Base-by-base conservation (phyloP, 2,888 invertebrate genomes). In the Drosophila macrothrix region DNA sequence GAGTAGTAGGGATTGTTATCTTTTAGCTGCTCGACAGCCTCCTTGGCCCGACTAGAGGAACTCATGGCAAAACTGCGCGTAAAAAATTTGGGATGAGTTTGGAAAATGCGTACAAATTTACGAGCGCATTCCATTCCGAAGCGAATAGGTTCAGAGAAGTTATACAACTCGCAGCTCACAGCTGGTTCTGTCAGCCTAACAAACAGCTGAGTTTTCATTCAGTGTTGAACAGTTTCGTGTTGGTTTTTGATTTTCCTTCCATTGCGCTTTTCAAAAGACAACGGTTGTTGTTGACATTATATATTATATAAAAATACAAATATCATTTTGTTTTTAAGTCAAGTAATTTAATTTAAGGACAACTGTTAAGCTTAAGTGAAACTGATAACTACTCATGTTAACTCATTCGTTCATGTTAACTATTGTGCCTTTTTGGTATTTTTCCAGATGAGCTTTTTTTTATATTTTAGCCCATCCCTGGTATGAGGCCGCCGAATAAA, bases 1-100 rank as follows among this genome's bases (percentile, higher is more conserved):
- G 96, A 96, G 88, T 94, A 97, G 91, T 96, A 97, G 0, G 97
- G 97, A 93, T 97, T 98, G 6, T 91, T 93, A 52, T 94, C 93
- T 55, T 93, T 93, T 9, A 95, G 82, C 22, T 94, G 93, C 22
- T 95, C 94, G 5, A 95, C 75, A 1, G 92, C 94, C 85, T 95
- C 94, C 80, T 94, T 93, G 22, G 94, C 91, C 33, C 92, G 92
- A 19, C 83, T 75, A 28, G 91, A 86, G 1, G 93, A 92, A 2
- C 94, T 93, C 94, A 94, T 94, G 58, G 86, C 83, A 39, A 93
- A 88, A 46, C 73, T 78, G 62, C 93, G 90, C 56, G 71, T 76
- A 7, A 79, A 58, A 31, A 78, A 25, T 31, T 60, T 55, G 9
- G 54, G 56, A 37, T 78, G 75, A 60, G 22, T 64, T 52, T 69